Evolutionary conservation across 1,140 invertebrate species (phyloP).

Genomic region (Calliopsis andreniformis): DNA sequence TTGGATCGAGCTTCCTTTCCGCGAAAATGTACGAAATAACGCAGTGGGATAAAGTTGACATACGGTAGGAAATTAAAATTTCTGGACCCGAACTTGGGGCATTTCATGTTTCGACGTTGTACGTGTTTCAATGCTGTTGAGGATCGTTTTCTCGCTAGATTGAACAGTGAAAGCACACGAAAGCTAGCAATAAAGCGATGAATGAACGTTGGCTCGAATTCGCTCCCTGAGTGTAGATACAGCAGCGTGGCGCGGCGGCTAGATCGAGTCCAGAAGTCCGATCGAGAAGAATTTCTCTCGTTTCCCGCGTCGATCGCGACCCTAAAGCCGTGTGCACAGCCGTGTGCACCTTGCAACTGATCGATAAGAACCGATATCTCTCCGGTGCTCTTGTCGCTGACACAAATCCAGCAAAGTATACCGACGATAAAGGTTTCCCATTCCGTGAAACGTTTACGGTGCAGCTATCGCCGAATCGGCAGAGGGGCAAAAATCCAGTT

Average conservation of each 20-base stretch:
- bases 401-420: neutral
- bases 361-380: neutral
- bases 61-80: slow-evolving; percentile 39
- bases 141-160: slow-evolving; percentile 8
- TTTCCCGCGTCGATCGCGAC: neutral
- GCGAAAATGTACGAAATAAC: slow-evolving; percentile 9
- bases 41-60: slow-evolving; percentile 17
- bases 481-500: neutral
- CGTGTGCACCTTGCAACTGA: neutral
- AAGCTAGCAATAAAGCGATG: neutral
- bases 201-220: too few species aligned
- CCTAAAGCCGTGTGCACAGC: neutral
- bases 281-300: neutral
- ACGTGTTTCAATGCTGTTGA: slow-evolving; percentile 6
- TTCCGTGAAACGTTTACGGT: slow-evolving; percentile 1
- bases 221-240: too few species aligned
- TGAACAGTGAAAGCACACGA: neutral
- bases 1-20: neutral
- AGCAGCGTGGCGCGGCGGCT: too few species aligned
- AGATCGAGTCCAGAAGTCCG: neutral
- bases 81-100: neutral
- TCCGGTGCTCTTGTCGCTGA: neutral
- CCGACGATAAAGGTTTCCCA: neutral
- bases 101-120: slow-evolving; percentile 15
- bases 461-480: slow-evolving; percentile 1